phyloP scores from a whole-genome alignment of 2,113 vertebrate species.

The Protobothrops mucrosquamatus region DNA sequence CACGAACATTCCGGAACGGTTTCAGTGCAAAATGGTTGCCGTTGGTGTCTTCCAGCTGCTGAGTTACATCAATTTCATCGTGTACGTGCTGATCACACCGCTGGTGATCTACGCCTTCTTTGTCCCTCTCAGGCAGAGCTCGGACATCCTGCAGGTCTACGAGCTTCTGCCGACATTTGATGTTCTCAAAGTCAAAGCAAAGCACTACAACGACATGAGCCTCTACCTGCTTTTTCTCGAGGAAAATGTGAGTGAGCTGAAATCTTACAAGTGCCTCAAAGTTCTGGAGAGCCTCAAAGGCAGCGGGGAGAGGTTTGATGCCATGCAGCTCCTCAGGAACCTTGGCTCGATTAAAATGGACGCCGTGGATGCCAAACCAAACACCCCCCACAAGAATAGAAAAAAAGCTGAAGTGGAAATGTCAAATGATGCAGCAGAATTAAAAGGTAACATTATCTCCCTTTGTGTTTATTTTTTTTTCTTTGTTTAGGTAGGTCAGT shows the following conservation, averaged over 20 bases:
- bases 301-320: slow-evolving; percentile 77
- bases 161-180: slow-evolving; percentile 88
- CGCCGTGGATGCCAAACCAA: slow-evolving; percentile 73
- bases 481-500: no score
- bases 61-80: slow-evolving; percentile 85
- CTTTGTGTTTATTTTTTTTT: neutral
- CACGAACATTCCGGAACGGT: slow-evolving; percentile 70
- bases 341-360: slow-evolving; percentile 89
- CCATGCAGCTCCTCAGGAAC: slow-evolving; percentile 81
- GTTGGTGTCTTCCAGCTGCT: slow-evolving; percentile 91
- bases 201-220: slow-evolving; percentile 86
- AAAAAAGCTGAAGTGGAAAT: slow-evolving; percentile 28
- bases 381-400: neutral
- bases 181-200: slow-evolving; percentile 74
- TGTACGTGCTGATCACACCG: slow-evolving; percentile 79
- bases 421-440: slow-evolving; percentile 44
- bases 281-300: slow-evolving; percentile 87
- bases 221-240: slow-evolving; percentile 92
- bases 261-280: slow-evolving; percentile 93
- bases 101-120: slow-evolving; percentile 79
- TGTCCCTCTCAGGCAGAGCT: slow-evolving; percentile 76
- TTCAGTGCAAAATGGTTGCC: slow-evolving; percentile 92
- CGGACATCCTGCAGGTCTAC: slow-evolving; percentile 81
- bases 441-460: slow-evolving; percentile 61
- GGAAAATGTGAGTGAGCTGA: slow-evolving; percentile 91